These are phyloP conservation scores for Cheilosia impressa DNA, from an alignment of 2,888 invertebrate species.

Conservation along the genomic window DNA sequence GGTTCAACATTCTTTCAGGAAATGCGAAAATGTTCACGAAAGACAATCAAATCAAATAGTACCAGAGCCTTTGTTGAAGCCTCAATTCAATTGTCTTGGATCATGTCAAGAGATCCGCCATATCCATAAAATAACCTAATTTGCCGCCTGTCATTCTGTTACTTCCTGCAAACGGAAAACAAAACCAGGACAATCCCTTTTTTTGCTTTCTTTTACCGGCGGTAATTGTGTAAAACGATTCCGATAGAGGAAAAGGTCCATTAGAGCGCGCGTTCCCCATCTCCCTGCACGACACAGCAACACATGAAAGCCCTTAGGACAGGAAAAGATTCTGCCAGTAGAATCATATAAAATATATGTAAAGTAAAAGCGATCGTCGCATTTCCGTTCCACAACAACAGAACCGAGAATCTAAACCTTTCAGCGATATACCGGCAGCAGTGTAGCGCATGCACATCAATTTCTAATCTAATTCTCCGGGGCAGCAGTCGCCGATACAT, in stretches of 20 bases:
- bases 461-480: slow-evolving; percentile 66
- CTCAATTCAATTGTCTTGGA: background rate
- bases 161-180: slow-evolving; percentile 5
- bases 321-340: background rate
- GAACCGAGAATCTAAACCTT: slow-evolving; percentile 37
- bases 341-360: slow-evolving; percentile 4
- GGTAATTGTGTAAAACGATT: slow-evolving; percentile 45
- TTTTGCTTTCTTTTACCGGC: slow-evolving; percentile 16
- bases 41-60: background rate
- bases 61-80: background rate
- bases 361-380: slow-evolving; percentile 60
- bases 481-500: slow-evolving; percentile 47
- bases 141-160: slow-evolving; percentile 19
- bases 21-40: background rate
- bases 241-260: slow-evolving; percentile 56
- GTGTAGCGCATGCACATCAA: slow-evolving; percentile 70
- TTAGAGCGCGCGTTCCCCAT: slow-evolving; percentile 41
- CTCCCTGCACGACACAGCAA: slow-evolving; percentile 13
- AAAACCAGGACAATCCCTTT: slow-evolving; percentile 12
- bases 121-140: slow-evolving; percentile 27
- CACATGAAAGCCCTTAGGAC: slow-evolving; percentile 47
- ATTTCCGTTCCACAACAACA: slow-evolving; percentile 60
- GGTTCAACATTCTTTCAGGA: background rate
- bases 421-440: slow-evolving; percentile 43
- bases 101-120: no score